Percentiles rank a stretch among this genome's conserved stretches.
Conservation (phyloP, 2,113 vertebrate genomes). For the Dasyornis broadbenti region DNA sequence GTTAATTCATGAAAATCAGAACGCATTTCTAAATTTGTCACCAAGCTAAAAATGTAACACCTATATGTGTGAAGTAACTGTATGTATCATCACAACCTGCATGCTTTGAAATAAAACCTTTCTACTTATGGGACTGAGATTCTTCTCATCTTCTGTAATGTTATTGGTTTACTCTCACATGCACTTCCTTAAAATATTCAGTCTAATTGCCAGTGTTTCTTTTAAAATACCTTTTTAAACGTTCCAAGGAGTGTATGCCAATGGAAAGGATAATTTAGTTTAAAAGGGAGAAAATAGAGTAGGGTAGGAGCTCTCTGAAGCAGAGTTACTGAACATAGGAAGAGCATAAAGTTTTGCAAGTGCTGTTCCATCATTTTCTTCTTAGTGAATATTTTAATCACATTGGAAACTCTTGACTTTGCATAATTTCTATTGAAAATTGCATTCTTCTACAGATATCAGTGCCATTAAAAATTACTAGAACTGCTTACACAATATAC, state of each 20-base stretch:
- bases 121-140: neutral
- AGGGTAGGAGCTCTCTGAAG: neutral
- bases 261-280: neutral
- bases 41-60: neutral
- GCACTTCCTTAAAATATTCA: neutral
- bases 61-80: neutral
- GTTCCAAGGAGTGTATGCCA: neutral
- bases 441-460: neutral
- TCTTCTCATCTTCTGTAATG: neutral
- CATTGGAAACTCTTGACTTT: neutral
- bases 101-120: conserved; percentile 21
- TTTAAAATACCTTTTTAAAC: neutral
- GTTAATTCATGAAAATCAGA: neutral
- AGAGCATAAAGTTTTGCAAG: neutral
- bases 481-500: neutral
- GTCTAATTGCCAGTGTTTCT: neutral
- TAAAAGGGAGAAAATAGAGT: neutral
- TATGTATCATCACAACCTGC: neutral
- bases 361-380: neutral
- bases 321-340: neutral
- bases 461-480: neutral
- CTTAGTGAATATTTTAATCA: neutral
- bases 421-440: neutral
- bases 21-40: neutral
- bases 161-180: neutral